These are phyloP conservation scores for Perdita meconis DNA, from an alignment of 2,888 invertebrate genomes.

Conservation along the genomic window DNA sequence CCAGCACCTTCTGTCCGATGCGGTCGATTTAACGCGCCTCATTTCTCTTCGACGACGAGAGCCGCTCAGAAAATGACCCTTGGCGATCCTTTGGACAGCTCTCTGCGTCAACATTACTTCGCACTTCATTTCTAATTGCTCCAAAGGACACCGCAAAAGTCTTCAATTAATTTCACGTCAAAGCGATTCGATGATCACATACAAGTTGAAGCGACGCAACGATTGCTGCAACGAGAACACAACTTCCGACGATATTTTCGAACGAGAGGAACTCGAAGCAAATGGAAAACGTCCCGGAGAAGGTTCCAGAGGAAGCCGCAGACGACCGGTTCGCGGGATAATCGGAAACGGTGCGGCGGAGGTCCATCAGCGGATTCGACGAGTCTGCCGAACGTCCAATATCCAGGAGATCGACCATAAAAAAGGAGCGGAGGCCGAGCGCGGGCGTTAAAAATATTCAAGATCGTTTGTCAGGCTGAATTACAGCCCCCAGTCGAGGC, in stretches of 20 bases:
- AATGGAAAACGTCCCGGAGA: constrained; percentile 4
- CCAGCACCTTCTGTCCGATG: constrained; percentile 76
- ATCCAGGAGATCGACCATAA: constrained; percentile 62
- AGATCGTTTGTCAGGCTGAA: constrained; percentile 82
- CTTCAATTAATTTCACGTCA: too few species aligned
- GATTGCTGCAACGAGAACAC: too few species aligned
- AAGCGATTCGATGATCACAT: too few species aligned
- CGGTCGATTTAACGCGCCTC: constrained; percentile 76
- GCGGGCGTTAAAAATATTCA: constrained; percentile 81
- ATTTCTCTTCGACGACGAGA: constrained; percentile 66
- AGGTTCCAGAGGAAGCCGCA: constrained; percentile 11
- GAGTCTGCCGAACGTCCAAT: constrained; percentile 75
- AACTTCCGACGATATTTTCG: too few species aligned
- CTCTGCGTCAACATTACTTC: background rate
- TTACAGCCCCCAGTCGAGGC: constrained; percentile 66
- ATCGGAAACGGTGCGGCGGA: constrained; percentile 50
- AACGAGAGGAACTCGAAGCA: too few species aligned
- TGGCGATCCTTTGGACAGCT: too few species aligned
- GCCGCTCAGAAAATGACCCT: constrained; percentile 40
- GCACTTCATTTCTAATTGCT: too few species aligned
- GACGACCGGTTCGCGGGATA: constrained; percentile 49
- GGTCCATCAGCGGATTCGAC: constrained; percentile 65
- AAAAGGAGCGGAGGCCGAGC: constrained; percentile 61
- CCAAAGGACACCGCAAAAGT: too few species aligned
- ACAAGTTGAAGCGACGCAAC: too few species aligned